Base-by-base conservation (phyloP, 2,888 invertebrate species). In the Lepidocyrtinus sp. region DNA sequence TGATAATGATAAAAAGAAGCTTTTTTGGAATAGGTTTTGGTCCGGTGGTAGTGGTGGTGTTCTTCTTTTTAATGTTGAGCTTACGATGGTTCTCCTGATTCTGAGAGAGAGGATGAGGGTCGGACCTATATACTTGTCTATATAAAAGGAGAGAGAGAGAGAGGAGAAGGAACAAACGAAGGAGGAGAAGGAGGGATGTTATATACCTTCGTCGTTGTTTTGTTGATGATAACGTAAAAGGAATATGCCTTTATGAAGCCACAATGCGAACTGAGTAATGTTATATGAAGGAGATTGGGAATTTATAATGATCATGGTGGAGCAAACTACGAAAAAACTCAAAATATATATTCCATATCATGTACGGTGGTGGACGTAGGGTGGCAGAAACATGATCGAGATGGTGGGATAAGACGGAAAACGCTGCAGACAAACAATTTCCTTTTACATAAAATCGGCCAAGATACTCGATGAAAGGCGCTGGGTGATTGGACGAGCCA, bases 41-140 rank as follows among this genome's bases (percentile, higher is more conserved):
- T 77, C 65, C 65, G 62, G 12, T 55, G 77, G 73, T 70, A 73
- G 73, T 74, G 79, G 79, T 46, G 76, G 61, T 79, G 68, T 55
- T 55, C 55, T 55, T 55, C 55, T 7, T 64, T 64, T 64, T 26
- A 64, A 64, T 79, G 80, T 75, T 75, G 80, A 71, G 80, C 80
- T 80, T 70, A 62, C 69, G 80, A 80, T 75, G 80, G 71, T 71
- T 80, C 67, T 80, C 75, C 50, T 75, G 67, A 71, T 70, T 80
- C 80, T 80, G 80, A 80, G 80, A 75, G 78, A 78, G 75, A 75
- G 75, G 80, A 75, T 75, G 75, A 75, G 80, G 80, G 80, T 74
- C 80, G 80, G 75, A 68, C 72, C 78, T 80, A 80, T 67, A 75
- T 80, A 65, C 61, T 24, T 70, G 19, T 70, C 26, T 70, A 59